Conservation (phyloP, 2,113 vertebrate species). For the Promerops cafer region DNA sequence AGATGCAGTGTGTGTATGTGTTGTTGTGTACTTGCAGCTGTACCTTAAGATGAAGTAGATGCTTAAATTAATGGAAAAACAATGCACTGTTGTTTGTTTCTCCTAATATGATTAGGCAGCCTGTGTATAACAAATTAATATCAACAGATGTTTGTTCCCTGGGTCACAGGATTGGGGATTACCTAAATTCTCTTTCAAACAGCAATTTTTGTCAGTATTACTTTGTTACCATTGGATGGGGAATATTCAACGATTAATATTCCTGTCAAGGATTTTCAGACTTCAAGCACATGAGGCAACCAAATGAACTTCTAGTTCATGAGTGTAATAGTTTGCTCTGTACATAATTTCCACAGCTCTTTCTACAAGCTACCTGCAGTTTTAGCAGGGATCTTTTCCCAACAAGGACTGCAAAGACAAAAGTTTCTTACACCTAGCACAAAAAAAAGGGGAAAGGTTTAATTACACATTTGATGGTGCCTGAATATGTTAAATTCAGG, state of each 20-base stretch:
- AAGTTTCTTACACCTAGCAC: neutral
- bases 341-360: neutral
- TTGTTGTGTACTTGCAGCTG: neutral
- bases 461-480: neutral
- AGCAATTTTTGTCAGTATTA: neutral
- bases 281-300: neutral
- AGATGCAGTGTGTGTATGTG: neutral
- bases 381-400: neutral
- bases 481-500: neutral
- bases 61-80: neutral
- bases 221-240: neutral
- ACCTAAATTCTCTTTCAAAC: slow-evolving; percentile 7
- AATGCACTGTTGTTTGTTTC: neutral
- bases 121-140: neutral
- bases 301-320: neutral
- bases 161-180: slow-evolving; percentile 15
- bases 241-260: neutral
- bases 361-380: neutral
- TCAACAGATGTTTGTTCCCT: slow-evolving; percentile 21
- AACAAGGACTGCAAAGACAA: neutral
- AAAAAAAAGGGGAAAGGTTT: neutral
- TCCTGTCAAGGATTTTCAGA: slow-evolving; percentile 14
- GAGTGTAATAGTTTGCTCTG: neutral
- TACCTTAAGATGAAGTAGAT: neutral
- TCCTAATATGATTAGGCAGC: neutral